These are phyloP conservation scores for Pipra filicauda DNA, from an alignment of 2,113 vertebrate species.

Conservation along the genomic window DNA sequence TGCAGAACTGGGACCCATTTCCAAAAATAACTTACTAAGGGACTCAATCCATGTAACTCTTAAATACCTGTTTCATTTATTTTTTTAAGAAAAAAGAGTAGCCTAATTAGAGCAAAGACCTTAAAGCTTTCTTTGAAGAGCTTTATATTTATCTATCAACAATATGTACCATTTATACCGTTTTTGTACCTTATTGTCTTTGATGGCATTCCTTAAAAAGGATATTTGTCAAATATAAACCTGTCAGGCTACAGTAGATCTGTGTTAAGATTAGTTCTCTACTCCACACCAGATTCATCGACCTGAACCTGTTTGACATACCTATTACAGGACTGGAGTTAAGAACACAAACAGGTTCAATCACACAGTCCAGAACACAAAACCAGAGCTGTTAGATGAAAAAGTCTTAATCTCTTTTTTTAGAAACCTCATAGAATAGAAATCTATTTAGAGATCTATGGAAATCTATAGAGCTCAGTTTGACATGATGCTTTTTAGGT, in stretches of 20 bases:
- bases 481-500: background rate
- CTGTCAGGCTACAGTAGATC: background rate
- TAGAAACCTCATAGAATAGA: background rate
- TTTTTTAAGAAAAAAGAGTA: background rate
- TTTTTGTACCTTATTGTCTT: background rate
- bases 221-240: background rate
- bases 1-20: background rate
- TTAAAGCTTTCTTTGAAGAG: background rate
- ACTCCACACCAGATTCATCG: background rate
- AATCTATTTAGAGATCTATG: background rate
- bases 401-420: background rate
- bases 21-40: background rate
- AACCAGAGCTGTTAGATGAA: background rate
- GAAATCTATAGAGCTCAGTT: background rate
- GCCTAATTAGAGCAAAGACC: background rate
- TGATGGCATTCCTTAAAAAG: background rate
- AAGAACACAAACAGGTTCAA: background rate
- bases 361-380: background rate
- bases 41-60: background rate
- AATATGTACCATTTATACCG: background rate
- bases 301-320: constrained; percentile 14
- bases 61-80: background rate
- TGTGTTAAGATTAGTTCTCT: background rate
- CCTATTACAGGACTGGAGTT: background rate
- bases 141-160: background rate